A percentile compares a stretch with the other conserved stretches of the same genome.
These are phyloP conservation scores for Cancer borealis DNA, from an alignment of 2,888 invertebrate species.

Conservation along the genomic window DNA sequence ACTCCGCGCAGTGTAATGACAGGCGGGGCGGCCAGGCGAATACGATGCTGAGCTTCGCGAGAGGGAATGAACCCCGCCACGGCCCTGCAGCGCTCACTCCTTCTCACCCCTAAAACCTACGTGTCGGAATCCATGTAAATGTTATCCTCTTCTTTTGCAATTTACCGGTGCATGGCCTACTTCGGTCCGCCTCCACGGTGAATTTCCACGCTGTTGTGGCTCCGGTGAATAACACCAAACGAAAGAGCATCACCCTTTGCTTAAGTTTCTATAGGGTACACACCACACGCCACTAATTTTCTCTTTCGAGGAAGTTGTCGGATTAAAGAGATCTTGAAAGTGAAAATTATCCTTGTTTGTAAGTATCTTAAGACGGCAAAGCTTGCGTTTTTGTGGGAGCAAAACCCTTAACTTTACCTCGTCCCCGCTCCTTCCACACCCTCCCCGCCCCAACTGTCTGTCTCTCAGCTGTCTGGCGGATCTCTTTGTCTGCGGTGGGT, in stretches of 20 bases:
- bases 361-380: background rate
- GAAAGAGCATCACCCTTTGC: constrained; percentile 56
- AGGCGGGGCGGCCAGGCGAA: background rate
- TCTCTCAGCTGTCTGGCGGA: constrained; percentile 46
- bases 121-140: background rate
- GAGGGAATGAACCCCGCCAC: constrained; percentile 44
- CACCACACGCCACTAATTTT: constrained; percentile 50
- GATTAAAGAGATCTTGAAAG: constrained; percentile 31
- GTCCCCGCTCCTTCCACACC: background rate
- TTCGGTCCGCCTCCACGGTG: constrained; percentile 10
- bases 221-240: constrained; percentile 49
- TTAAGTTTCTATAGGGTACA: constrained; percentile 38
- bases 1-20: background rate
- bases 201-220: constrained; percentile 43
- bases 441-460: constrained; percentile 26
- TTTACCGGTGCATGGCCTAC: constrained; percentile 56
- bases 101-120: background rate
- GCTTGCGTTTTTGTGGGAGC: constrained; percentile 43
- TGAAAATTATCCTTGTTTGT: constrained; percentile 12
- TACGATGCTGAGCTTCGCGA: background rate
- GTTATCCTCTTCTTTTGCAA: constrained; percentile 48
- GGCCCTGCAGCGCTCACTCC: constrained; percentile 8
- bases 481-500: background rate
- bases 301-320: constrained; percentile 15
- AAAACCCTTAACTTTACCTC: background rate